Conservation (phyloP, 2,797 vertebrate species). For the Cirrhinus mrigala region DNA sequence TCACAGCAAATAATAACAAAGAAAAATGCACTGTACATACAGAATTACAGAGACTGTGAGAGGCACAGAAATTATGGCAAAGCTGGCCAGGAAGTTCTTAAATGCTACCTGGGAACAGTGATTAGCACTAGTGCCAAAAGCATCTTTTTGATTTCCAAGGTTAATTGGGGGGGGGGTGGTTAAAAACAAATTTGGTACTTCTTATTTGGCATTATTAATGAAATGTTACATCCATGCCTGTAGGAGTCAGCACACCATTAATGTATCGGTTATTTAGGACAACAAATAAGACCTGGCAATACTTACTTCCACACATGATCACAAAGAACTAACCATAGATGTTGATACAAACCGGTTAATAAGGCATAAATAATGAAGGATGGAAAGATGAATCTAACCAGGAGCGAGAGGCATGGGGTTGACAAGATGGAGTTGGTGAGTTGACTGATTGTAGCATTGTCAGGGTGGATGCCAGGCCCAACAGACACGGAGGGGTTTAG, state of each 20-base stretch:
- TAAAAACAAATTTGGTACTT: not conserved
- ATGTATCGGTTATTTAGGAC: not conserved
- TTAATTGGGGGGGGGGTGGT: not conserved
- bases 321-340: not conserved
- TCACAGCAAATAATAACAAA: constrained; percentile 30
- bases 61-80: constrained; percentile 2
- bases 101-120: not conserved
- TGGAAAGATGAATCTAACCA: not conserved
- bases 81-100: not conserved
- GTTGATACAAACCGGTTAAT: not conserved
- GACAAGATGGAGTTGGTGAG: not conserved
- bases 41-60: constrained; percentile 1
- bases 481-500: constrained; percentile 29
- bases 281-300: not conserved
- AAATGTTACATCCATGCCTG: not conserved
- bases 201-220: not conserved
- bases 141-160: constrained; percentile 18
- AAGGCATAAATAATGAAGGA: not conserved
- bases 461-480: not conserved
- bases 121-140: constrained; percentile 1
- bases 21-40: constrained; percentile 25
- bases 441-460: constrained; percentile 34
- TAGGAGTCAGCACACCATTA: not conserved
- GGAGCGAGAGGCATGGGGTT: not conserved
- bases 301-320: not conserved